Evolutionary conservation across 2,888 invertebrate genomes (phyloP).

Genomic region (Ectemnius cavifrons): DNA sequence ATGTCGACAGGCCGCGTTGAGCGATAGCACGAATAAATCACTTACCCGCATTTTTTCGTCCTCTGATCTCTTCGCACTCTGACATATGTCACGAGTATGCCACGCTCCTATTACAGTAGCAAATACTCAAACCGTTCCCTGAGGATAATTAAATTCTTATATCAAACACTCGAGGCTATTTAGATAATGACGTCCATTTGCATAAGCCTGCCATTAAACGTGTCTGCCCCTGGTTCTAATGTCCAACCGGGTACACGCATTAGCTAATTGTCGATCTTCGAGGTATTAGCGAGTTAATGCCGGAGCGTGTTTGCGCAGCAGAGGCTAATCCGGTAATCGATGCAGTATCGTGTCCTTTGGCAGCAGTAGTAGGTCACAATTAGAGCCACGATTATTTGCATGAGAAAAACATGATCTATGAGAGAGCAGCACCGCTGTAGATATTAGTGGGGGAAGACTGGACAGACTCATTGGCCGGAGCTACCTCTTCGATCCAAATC

Average conservation of each 20-base stretch:
- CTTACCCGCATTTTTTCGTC: conserved; percentile 2
- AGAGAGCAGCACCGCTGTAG: too few species aligned
- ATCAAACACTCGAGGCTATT: not conserved
- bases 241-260: not conserved
- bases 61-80: not conserved
- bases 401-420: too few species aligned
- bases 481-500: not conserved
- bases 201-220: not conserved
- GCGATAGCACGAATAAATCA: conserved; percentile 47
- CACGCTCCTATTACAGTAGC: too few species aligned
- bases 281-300: not conserved
- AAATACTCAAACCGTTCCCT: not conserved
- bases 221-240: not conserved
- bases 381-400: not conserved
- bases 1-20: conserved; percentile 43
- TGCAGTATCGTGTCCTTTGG: not conserved
- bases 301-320: not conserved
- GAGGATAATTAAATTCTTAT: too few species aligned
- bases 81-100: too few species aligned
- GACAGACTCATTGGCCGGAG: not conserved
- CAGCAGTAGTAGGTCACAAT: not conserved
- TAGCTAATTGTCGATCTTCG: conserved; percentile 1
- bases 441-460: too few species aligned
- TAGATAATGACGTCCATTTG: not conserved
- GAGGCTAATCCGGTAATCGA: not conserved